These are phyloP conservation scores for Pristionchus entomophagus DNA, from an alignment of 2,888 invertebrate genomes.

Conservation along the genomic window DNA sequence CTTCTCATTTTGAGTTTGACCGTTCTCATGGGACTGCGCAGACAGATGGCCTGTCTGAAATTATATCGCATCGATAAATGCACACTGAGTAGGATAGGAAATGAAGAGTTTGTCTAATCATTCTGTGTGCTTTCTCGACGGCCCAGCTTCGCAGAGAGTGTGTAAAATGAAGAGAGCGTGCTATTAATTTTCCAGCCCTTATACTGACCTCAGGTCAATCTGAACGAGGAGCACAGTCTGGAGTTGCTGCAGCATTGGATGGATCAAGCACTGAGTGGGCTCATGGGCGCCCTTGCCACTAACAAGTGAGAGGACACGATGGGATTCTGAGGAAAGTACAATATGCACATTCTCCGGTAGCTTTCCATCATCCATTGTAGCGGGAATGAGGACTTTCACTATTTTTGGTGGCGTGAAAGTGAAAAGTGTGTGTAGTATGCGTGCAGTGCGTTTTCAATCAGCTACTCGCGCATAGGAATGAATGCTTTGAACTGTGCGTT, in stretches of 20 bases:
- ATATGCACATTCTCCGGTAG: no score
- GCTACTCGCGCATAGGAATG: background rate
- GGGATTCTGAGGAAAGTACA: background rate
- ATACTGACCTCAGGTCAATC: slow-evolving; percentile 29
- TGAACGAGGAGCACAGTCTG: slow-evolving; percentile 42
- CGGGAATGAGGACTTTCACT: no score
- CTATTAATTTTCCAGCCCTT: no score
- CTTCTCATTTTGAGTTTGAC: no score
- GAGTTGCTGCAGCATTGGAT: slow-evolving; percentile 46
- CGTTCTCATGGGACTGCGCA: no score
- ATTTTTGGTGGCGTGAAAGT: background rate
- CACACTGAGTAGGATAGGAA: no score
- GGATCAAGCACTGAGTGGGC: slow-evolving; percentile 26
- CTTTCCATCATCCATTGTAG: no score
- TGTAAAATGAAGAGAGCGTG: no score
- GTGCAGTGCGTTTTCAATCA: background rate
- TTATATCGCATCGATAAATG: background rate
- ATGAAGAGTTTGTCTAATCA: background rate
- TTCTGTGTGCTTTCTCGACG: no score
- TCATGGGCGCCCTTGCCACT: slow-evolving; percentile 25
- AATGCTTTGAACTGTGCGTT: no score
- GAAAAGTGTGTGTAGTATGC: background rate
- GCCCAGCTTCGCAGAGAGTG: no score
- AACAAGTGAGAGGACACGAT: background rate
- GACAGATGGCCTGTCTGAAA: no score